Base-by-base conservation (phyloP, 92 coral and sea anemone species). In the Epizoanthus scotinus region DNA sequence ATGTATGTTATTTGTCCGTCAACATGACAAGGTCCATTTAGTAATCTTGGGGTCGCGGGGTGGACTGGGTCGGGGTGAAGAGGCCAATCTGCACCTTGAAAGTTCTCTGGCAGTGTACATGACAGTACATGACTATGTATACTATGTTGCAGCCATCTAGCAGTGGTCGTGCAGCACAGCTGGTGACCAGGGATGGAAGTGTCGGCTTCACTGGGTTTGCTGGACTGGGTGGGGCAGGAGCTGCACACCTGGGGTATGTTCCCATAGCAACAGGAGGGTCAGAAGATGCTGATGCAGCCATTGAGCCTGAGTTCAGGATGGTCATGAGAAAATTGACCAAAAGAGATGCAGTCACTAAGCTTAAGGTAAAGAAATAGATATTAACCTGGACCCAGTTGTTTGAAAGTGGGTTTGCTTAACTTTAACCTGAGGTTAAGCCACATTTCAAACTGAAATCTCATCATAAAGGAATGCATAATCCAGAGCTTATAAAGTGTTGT, bases 151-250 rank as follows among this genome's bases (percentile, higher is more conserved):
- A 95, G 99, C 99, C 99, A 17, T 95, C 99, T 7, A 95, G 99
- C 84, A 95, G 99, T 93, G 99, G 99, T 2, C 91, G 98, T 8
- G 99, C 99, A 3, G 98, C 98, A 26, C 95, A 92, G 0, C 78
- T 93, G 70, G 84, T 95, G 47, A 90, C 98, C 0, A 89, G 90
- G 65, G 95, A 89, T 90, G 98, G 99, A 3, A 66, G 88, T 73
- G 87, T 88, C 65, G 97, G 96, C 47, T 95, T 93, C 88, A 93
- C 91, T 56, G 99, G 99, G 8, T 95, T 95, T 77, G 94, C 89
- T 60, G 97, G 97, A 40, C 71, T 86, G 31, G 79, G 59, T 49
- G 80, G 83, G 26, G 62, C 88, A 67, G 93, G 98, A 18, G 85
- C 84, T 7, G 82, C 92, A 28, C 88, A 87, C 70, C 84, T 92